These are phyloP conservation scores for Zingel zingel DNA, from an alignment of 2,113 vertebrate genomes.

Conservation along the genomic window DNA sequence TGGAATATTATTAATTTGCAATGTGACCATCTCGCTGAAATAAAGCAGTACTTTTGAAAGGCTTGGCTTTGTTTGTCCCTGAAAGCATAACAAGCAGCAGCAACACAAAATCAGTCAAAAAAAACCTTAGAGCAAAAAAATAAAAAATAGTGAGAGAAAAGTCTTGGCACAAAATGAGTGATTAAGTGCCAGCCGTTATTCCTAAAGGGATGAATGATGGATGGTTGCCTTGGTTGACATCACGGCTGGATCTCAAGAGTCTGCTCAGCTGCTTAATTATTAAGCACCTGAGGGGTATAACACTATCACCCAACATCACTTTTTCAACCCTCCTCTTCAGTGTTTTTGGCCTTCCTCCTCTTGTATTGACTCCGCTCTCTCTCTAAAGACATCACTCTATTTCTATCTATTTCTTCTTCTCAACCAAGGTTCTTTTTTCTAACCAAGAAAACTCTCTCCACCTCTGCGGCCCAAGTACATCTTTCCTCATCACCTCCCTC, in stretches of 20 bases:
- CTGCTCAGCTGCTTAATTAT: slow-evolving; percentile 71
- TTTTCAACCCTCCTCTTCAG: slow-evolving; percentile 32
- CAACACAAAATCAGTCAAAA: slow-evolving; percentile 23
- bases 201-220: slow-evolving; percentile 71
- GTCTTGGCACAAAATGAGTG: slow-evolving; percentile 58
- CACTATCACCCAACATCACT: slow-evolving; percentile 51
- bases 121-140: slow-evolving; percentile 13
- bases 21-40: slow-evolving; percentile 22
- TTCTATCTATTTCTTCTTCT: background rate
- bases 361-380: background rate
- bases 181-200: slow-evolving; percentile 67
- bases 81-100: slow-evolving; percentile 23
- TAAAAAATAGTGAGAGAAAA: slow-evolving; percentile 14
- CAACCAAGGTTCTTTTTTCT: background rate
- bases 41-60: background rate
- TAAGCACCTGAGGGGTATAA: slow-evolving; percentile 62
- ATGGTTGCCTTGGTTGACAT: slow-evolving; percentile 67
- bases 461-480: slow-evolving; percentile 10
- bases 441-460: background rate
- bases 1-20: slow-evolving; percentile 23
- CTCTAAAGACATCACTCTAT: background rate
- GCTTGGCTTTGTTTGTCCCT: background rate
- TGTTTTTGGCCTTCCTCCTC: slow-evolving; percentile 24
- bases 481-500: slow-evolving; percentile 30
- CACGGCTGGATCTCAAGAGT: slow-evolving; percentile 51